These are phyloP conservation scores for Sturnus vulgaris DNA, from an alignment of 2,113 vertebrate genomes.

Conservation along the genomic window DNA sequence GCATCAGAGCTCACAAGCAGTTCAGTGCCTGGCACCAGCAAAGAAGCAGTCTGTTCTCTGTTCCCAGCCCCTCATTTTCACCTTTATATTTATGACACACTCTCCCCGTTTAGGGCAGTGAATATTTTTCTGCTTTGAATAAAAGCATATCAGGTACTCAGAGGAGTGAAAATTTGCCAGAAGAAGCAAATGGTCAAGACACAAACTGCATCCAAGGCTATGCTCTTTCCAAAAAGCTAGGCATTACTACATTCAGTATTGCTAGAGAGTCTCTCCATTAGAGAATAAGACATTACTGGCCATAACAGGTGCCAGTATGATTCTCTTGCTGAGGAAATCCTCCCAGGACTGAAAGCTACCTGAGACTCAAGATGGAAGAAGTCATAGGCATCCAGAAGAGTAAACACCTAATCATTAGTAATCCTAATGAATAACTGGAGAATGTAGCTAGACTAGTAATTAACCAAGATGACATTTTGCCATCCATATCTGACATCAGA, in stretches of 20 bases:
- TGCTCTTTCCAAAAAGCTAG: background rate
- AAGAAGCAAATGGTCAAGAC: background rate
- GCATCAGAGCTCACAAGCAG: background rate
- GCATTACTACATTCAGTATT: background rate
- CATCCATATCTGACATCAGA: background rate
- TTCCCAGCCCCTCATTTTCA: background rate
- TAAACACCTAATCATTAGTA: background rate
- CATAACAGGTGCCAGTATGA: background rate
- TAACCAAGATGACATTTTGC: background rate
- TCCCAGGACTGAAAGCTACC: background rate
- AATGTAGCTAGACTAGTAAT: background rate
- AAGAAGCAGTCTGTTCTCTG: background rate
- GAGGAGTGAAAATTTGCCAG: background rate
- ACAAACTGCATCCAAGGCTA: background rate
- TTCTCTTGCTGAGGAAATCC: background rate
- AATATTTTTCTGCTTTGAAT: background rate
- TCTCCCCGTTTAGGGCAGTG: rapidly evolving
- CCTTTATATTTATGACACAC: background rate
- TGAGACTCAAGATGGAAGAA: background rate
- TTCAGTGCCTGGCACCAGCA: rapidly evolving
- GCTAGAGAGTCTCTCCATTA: background rate
- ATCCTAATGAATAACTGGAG: slow-evolving; percentile 5
- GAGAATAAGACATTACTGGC: background rate
- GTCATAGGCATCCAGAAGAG: background rate
- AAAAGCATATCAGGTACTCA: background rate